A percentile compares a stretch with the other conserved stretches of the same genome.
Conservation (phyloP, 2,888 invertebrate species). For the Dichetophora obliterata region DNA sequence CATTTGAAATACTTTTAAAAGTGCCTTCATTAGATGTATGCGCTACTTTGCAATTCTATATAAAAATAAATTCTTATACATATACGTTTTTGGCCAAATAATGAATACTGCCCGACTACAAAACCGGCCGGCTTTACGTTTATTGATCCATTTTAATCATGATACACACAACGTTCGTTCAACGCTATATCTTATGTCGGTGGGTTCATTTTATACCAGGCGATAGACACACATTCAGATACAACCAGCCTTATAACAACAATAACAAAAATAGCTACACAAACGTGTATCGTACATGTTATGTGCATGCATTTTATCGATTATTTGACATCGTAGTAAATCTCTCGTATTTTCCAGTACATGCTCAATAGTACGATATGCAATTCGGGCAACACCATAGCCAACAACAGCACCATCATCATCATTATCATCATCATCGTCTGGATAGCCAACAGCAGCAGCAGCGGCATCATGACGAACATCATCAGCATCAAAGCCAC, state of each 20-base stretch:
- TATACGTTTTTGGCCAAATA: no score
- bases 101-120: slow-evolving; percentile 38
- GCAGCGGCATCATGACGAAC: background rate
- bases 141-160: slow-evolving; percentile 32
- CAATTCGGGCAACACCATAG: slow-evolving; percentile 5
- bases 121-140: slow-evolving; percentile 51
- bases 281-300: slow-evolving; percentile 5
- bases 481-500: background rate
- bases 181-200: background rate
- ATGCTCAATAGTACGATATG: slow-evolving; percentile 15
- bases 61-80: no score
- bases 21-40: no score
- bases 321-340: slow-evolving; percentile 32
- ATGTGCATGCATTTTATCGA: slow-evolving; percentile 27
- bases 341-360: slow-evolving; percentile 29
- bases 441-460: background rate
- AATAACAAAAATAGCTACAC: background rate
- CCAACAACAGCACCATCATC: background rate
- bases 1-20: no score
- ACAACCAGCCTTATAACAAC: background rate
- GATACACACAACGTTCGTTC: background rate
- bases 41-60: no score
- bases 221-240: background rate
- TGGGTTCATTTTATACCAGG: background rate
- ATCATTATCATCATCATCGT: background rate